Evolutionary conservation across 2,888 invertebrate genomes (phyloP).

Genomic region (Orthosia cruda): DNA sequence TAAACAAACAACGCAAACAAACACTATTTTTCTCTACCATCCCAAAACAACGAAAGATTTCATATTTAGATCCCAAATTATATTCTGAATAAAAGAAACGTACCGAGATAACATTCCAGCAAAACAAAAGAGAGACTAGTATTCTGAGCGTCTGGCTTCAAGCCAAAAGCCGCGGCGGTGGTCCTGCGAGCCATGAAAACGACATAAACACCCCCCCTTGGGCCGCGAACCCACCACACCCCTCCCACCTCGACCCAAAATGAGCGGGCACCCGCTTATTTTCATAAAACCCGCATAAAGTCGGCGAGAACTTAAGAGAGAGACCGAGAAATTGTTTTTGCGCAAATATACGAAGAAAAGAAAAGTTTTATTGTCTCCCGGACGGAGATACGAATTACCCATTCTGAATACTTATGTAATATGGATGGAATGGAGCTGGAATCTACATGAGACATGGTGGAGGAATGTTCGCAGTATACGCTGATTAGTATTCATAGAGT

Average conservation of each 20-base stretch:
- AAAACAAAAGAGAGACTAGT: constrained; percentile 85
- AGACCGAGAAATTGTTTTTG: constrained; percentile 84
- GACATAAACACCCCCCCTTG: constrained; percentile 84
- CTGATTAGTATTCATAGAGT: constrained; percentile 56
- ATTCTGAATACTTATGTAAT: constrained; percentile 67
- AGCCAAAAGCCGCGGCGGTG: constrained; percentile 85
- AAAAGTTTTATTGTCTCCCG: constrained; percentile 67
- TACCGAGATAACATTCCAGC: constrained; percentile 75
- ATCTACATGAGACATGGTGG: constrained; percentile 50
- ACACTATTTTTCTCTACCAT: constrained; percentile 36
- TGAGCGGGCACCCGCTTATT: constrained; percentile 91
- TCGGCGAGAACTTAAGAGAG: constrained; percentile 80
- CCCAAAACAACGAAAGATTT: constrained; percentile 52
- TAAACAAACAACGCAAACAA: constrained; percentile 40
- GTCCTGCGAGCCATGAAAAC: constrained; percentile 85
- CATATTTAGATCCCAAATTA: constrained; percentile 70
- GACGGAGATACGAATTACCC: constrained; percentile 62
- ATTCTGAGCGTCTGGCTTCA: constrained; percentile 83
- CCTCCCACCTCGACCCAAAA: constrained; percentile 84
- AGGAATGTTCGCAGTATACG: constrained; percentile 26
- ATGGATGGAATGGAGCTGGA: constrained; percentile 48
- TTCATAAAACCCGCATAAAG: constrained; percentile 90
- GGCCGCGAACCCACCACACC: constrained; percentile 69
- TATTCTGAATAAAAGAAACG: constrained; percentile 74
- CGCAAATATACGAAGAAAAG: constrained; percentile 73